These are phyloP conservation scores for Pelobates cultripes DNA, from an alignment of 2,797 vertebrate species.

Conservation along the genomic window DNA sequence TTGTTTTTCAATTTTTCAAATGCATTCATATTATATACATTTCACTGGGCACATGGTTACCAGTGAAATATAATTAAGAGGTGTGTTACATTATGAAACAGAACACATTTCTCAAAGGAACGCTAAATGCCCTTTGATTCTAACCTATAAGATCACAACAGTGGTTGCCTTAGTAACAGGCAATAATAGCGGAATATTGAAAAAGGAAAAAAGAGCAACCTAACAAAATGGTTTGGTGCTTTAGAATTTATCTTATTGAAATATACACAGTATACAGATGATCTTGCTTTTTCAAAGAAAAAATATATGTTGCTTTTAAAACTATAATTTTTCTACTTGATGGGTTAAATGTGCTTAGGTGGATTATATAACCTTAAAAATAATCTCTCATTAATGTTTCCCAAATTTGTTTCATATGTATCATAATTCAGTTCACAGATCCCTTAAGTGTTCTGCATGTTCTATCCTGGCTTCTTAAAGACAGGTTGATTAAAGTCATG, in stretches of 20 bases:
- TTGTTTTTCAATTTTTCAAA: not conserved
- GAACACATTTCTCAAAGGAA: conserved; percentile 1
- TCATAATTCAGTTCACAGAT: not conserved
- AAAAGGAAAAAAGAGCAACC: not conserved
- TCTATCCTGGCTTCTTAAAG: not conserved
- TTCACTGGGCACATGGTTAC: not conserved
- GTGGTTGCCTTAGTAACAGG: conserved; percentile 37
- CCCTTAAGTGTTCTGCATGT: not conserved
- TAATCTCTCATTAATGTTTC: not conserved
- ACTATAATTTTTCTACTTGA: not conserved
- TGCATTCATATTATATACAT: not conserved
- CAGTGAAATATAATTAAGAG: not conserved
- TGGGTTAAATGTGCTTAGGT: not conserved
- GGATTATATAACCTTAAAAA: not conserved
- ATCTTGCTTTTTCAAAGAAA: not conserved
- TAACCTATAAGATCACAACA: conserved; percentile 3
- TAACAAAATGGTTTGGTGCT: not conserved
- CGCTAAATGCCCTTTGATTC: conserved; percentile 11
- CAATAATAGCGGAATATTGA: conserved; percentile 14
- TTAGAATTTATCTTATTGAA: not conserved
- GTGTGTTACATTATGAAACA: conserved; percentile 8
- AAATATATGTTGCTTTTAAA: not conserved
- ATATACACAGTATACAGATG: not conserved
- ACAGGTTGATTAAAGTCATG: not conserved
- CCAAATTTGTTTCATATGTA: not conserved